phyloP scores from a whole-genome alignment of 2,888 invertebrate species.

The Ametastegia equiseti region DNA sequence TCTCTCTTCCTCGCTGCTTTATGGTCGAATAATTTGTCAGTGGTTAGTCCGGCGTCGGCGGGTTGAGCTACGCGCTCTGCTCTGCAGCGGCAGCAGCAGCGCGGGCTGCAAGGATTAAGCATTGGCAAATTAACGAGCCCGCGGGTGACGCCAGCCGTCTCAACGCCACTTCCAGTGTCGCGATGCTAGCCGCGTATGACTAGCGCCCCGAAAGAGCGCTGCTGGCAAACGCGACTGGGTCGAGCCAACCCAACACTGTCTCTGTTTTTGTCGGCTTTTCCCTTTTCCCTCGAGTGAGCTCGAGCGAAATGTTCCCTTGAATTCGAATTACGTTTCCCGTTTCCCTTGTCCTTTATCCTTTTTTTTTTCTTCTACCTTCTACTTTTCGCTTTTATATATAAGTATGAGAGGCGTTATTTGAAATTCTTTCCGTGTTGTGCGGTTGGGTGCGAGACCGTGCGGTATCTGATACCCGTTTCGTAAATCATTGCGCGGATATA shows the following conservation, averaged over 20 bases:
- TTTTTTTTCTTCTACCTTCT: not conserved
- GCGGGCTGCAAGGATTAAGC: constrained; percentile 5
- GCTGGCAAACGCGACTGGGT: constrained; percentile 31
- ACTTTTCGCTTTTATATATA: not conserved
- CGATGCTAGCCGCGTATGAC: constrained; percentile 41
- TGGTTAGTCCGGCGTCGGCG: constrained; percentile 46
- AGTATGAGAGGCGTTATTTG: not conserved
- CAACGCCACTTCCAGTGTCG: constrained; percentile 40
- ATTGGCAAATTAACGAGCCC: constrained; percentile 46
- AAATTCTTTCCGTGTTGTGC: constrained; percentile 30
- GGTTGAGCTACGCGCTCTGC: not conserved
- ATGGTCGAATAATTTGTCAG: constrained; percentile 61
- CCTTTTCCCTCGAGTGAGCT: constrained; percentile 1
- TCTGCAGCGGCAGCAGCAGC: too few relatives aligned
- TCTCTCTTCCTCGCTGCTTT: constrained; percentile 55
- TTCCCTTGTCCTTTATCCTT: not conserved
- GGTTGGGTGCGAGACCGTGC: not conserved
- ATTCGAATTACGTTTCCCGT: constrained; percentile 18
- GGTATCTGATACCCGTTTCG: not conserved
- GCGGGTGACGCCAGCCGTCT: constrained; percentile 33
- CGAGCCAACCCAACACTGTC: constrained; percentile 27
- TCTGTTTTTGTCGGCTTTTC: constrained; percentile 31
- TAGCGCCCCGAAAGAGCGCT: constrained; percentile 44
- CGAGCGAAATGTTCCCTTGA: not conserved
- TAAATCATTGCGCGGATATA: constrained; percentile 19